Percentiles rank a stretch among this genome's conserved stretches.
phyloP scores from a whole-genome alignment of 2,888 invertebrate species.

The Hybos culiciformis region DNA sequence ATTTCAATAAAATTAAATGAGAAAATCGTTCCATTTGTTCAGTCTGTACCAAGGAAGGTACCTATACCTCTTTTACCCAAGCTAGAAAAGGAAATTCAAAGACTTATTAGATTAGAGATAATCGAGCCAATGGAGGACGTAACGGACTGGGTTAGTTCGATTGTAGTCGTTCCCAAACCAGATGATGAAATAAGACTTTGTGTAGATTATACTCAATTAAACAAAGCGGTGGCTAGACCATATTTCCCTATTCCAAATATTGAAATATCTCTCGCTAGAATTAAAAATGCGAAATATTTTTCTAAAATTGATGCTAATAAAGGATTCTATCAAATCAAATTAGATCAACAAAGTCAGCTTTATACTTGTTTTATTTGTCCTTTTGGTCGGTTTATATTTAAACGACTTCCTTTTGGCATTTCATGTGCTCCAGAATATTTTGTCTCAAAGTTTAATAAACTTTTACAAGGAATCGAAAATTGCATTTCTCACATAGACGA shows the following conservation, averaged over 20 bases:
- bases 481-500: constrained; percentile 6
- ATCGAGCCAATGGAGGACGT: constrained; percentile 4
- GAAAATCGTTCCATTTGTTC: no score
- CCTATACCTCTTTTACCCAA: constrained; percentile 3
- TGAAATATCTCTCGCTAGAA: neutral
- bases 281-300: constrained; percentile 6
- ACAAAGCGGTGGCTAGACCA: constrained; percentile 5
- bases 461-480: constrained; percentile 5
- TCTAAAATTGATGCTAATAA: constrained; percentile 7
- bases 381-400: constrained; percentile 8
- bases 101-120: constrained; percentile 1
- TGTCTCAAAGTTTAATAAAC: constrained; percentile 6
- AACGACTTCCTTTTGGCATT: constrained; percentile 8
- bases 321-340: no score
- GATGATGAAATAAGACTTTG: constrained; percentile 4
- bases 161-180: constrained; percentile 5
- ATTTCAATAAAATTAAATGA: constrained; percentile 8
- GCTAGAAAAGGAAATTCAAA: constrained; percentile 4
- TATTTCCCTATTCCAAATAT: constrained; percentile 3
- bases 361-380: constrained; percentile 6
- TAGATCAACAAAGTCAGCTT: no score
- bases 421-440: constrained; percentile 8
- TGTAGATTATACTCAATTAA: constrained; percentile 6
- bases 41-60: no score
- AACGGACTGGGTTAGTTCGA: constrained; percentile 8